Percentiles rank a stretch among this genome's conserved stretches.
phyloP scores from a whole-genome alignment of 2,888 invertebrate species.

The Chaitophorus viminalis region DNA sequence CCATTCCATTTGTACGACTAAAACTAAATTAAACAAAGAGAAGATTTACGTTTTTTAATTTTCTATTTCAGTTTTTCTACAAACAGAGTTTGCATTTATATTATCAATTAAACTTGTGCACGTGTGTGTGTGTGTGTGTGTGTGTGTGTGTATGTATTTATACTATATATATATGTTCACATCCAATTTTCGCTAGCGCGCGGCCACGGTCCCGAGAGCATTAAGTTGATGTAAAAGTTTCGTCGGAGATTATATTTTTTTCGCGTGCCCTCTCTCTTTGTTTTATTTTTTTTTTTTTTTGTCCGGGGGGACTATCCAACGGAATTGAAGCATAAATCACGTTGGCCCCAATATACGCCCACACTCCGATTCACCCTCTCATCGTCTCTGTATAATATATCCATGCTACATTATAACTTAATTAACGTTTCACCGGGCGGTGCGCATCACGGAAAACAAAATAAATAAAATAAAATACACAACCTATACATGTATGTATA shows the following conservation, averaged over 20 bases:
- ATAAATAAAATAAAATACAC: not conserved
- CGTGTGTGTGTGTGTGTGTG: not conserved
- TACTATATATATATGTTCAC: not conserved
- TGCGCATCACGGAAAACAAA: not conserved
- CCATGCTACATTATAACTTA: slow-evolving; percentile 52
- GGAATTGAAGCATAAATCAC: slow-evolving; percentile 57
- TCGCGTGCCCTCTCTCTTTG: not conserved
- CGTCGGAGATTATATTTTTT: slow-evolving; percentile 29
- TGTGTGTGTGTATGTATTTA: not conserved
- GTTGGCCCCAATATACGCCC: slow-evolving; percentile 49
- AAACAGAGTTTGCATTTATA: slow-evolving; percentile 45
- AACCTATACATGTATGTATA: not conserved
- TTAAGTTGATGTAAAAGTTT: slow-evolving; percentile 54
- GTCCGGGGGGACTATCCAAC: slow-evolving; percentile 39
- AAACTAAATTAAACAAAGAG: slow-evolving; percentile 9
- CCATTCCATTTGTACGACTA: not conserved
- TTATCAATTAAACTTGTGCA: slow-evolving; percentile 35
- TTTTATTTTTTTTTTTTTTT: not conserved
- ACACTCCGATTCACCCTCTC: slow-evolving; percentile 28
- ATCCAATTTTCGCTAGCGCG: slow-evolving; percentile 48
- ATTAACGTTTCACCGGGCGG: slow-evolving; percentile 37
- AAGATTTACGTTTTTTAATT: slow-evolving; percentile 59
- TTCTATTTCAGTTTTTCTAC: slow-evolving; percentile 25
- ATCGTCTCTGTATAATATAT: not conserved
- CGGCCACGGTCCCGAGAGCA: slow-evolving; percentile 39